Base-by-base conservation (phyloP, 2,113 vertebrate species). In the Cygnus atratus region DNA sequence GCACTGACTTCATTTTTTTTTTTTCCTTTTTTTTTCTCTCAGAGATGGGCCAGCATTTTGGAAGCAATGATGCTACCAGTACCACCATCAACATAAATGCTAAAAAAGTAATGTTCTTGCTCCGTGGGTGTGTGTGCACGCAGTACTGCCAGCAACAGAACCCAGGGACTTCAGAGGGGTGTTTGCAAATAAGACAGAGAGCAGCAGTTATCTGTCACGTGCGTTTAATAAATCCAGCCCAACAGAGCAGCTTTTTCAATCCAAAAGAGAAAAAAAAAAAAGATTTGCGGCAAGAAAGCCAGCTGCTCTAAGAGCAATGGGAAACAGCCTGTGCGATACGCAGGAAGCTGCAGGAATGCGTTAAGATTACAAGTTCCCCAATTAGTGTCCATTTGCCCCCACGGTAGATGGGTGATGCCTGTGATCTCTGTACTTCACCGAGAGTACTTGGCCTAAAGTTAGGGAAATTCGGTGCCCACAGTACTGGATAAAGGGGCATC, bases 341-440 rank as follows among this genome's bases (percentile, higher is more conserved):
- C 7, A 33, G 74, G 59, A 48, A 52, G 55, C 62, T 67, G 44
- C 55, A 41, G 33, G 14, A 61, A 21, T 0, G 0, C 63, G 48
- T 33, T 4, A 41, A n/a, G 54, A 3, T 21, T 2, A 0, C 0
- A 4, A 25, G 70, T 3, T 25, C 54, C 50, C 33, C 28, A 5
- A 0, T 0, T 0, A 2, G 24, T 41, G 48, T 13, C 17, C 4
- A 1, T 18, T 4, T 41, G 54, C 17, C 19, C 35, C 6, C 2
- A 0, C 0, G 21, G 66, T 7, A 28, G 37, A n/a, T 4, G 66
- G 79, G 48, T 1, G 6, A 75, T 16, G 33, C 46, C 52, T 2
- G 46, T 48, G 46, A 8, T 6, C 46, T 9, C 5, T 10, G 33
- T 10, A 3, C 43, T 22, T 35, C 57, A 6, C 2, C 44, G 0